Conservation (phyloP, 2,797 vertebrate genomes). For the Bradypus variegatus region DNA sequence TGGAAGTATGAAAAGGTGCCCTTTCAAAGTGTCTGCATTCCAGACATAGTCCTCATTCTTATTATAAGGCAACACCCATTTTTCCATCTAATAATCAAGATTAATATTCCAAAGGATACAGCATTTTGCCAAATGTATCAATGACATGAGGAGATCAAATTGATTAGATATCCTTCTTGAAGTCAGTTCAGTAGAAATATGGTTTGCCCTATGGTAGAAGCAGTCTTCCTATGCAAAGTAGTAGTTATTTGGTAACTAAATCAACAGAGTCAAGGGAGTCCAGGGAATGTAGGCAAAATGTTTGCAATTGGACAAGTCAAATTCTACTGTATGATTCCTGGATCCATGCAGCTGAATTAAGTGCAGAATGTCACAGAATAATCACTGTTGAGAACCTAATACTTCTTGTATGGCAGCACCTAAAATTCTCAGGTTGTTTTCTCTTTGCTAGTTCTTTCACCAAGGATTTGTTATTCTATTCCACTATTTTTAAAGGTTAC, state of each 20-base stretch:
- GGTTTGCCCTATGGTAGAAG: neutral
- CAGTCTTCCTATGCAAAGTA: neutral
- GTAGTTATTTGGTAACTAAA: neutral
- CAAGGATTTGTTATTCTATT: neutral
- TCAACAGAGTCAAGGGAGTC: neutral
- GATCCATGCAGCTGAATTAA: neutral
- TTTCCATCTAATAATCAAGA: neutral
- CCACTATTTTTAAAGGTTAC: neutral
- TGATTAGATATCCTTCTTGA: neutral
- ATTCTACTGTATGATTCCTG: neutral
- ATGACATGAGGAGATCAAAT: neutral
- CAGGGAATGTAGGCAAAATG: neutral
- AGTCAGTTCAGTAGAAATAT: neutral
- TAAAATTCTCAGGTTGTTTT: neutral
- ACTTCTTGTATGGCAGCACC: neutral
- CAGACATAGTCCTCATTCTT: neutral
- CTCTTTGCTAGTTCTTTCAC: neutral
- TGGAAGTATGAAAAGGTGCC: neutral
- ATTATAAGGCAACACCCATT: neutral
- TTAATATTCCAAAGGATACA: neutral
- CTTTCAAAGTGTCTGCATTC: neutral
- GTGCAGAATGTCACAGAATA: neutral
- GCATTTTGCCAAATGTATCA: neutral
- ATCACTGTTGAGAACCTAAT: neutral
- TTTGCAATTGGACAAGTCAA: neutral